These are phyloP conservation scores for Onychomys torridus DNA, from an alignment of 2,797 vertebrate genomes.

Conservation along the genomic window DNA sequence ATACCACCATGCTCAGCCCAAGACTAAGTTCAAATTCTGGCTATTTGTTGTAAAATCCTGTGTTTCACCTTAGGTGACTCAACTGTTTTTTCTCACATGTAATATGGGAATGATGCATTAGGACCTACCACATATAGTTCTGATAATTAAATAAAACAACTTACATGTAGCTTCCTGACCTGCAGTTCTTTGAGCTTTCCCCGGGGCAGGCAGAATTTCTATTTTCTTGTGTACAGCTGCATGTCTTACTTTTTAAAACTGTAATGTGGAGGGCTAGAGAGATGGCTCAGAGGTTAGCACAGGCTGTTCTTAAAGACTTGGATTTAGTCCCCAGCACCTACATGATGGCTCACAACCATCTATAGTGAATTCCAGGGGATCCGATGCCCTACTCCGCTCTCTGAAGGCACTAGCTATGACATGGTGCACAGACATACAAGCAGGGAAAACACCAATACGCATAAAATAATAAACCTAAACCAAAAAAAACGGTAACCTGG, in stretches of 20 bases:
- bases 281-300: neutral
- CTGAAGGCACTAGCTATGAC: neutral
- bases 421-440: neutral
- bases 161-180: neutral
- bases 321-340: neutral
- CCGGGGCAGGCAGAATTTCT: neutral
- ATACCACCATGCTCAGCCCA: neutral
- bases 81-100: neutral
- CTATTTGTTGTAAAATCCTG: neutral
- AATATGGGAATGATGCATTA: neutral
- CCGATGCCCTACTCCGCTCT: neutral
- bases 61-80: neutral
- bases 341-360: neutral
- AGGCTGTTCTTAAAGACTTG: neutral
- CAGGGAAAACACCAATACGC: neutral
- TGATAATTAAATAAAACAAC: conserved; percentile 3
- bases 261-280: neutral
- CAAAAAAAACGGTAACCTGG: neutral
- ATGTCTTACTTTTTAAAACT: neutral
- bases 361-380: neutral
- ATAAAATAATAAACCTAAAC: neutral
- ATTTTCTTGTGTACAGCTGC: conserved; percentile 10
- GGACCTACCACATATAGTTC: neutral
- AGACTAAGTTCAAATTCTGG: conserved; percentile 18
- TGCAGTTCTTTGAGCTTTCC: neutral